phyloP scores from a whole-genome alignment of 2,113 vertebrate genomes.

The Nerophis ophidion region DNA sequence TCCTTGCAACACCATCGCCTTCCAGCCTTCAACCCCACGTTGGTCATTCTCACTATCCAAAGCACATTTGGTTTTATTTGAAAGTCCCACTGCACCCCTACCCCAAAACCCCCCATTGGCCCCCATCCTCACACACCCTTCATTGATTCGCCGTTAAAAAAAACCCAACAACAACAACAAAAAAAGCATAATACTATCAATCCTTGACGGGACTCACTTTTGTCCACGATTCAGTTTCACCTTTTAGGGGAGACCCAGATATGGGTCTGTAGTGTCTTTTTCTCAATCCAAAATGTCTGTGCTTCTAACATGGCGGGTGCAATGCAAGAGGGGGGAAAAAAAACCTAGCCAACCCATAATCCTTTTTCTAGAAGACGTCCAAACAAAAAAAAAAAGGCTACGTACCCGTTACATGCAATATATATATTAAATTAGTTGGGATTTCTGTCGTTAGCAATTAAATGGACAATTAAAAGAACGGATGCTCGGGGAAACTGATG shows the following conservation, averaged over 20 bases:
- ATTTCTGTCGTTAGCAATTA: background rate
- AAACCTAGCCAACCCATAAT: conserved; percentile 50
- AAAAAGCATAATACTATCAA: conserved; percentile 29
- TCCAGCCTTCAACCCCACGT: conserved; percentile 41
- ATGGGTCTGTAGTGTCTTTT: conserved; percentile 51
- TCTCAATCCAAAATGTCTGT: conserved; percentile 64
- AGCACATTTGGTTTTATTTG: conserved; percentile 50
- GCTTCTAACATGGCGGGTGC: conserved; percentile 74
- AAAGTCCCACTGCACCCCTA: conserved; percentile 32
- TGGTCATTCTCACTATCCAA: background rate
- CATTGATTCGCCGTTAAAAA: conserved; percentile 50
- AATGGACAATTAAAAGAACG: background rate
- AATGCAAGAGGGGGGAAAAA: conserved; percentile 52
- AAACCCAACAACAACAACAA: conserved; percentile 29
- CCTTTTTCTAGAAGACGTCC: conserved; percentile 28
- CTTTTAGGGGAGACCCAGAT: conserved; percentile 44
- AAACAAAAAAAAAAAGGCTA: conserved; percentile 2
- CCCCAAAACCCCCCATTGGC: conserved; percentile 35
- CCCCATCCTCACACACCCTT: conserved; percentile 59
- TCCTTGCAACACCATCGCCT: conserved; percentile 60
- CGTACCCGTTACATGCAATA: background rate
- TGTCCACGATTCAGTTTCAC: conserved; percentile 28
- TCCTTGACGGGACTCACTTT: conserved; percentile 23
- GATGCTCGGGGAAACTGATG: too few species aligned
- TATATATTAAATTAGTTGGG: background rate